Conservation (phyloP, 2,113 vertebrate species). For the Sialia sialis region DNA sequence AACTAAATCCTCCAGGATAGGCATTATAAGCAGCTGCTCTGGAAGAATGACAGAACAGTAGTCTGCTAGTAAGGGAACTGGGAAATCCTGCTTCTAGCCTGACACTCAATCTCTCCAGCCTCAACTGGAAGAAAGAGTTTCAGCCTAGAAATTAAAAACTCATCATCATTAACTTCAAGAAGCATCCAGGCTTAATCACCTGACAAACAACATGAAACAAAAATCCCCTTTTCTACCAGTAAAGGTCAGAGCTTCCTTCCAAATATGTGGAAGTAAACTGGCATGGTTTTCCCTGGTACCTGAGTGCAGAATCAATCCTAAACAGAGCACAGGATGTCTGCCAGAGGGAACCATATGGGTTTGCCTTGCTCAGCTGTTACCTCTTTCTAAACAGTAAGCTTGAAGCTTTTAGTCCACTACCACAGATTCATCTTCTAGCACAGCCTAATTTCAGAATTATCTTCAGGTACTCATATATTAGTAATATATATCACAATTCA, state of each 20-base stretch:
- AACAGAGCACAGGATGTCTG: not conserved
- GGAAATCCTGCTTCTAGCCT: not conserved
- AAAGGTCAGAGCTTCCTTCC: not conserved
- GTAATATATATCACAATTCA: not conserved
- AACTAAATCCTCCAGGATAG: not conserved
- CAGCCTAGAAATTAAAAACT: not conserved
- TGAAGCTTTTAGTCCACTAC: not conserved
- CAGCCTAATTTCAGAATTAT: not conserved
- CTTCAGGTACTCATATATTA: not conserved
- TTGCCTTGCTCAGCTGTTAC: not conserved
- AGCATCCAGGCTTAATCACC: not conserved
- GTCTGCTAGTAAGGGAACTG: not conserved
- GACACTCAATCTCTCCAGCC: not conserved
- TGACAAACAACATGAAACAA: not conserved
- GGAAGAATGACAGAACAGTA: conserved; percentile 28
- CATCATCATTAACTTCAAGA: not conserved
- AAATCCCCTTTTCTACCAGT: not conserved
- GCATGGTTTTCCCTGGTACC: not conserved
- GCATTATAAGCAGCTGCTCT: conserved; percentile 14
- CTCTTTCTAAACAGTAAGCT: not conserved
- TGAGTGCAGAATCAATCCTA: not conserved
- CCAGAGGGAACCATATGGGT: not conserved
- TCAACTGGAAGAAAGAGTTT: not conserved
- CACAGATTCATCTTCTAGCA: not conserved
- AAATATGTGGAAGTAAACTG: not conserved